These are phyloP conservation scores for Cercopithecus mitis DNA, from an alignment of 2,797 vertebrate species.

Conservation along the genomic window DNA sequence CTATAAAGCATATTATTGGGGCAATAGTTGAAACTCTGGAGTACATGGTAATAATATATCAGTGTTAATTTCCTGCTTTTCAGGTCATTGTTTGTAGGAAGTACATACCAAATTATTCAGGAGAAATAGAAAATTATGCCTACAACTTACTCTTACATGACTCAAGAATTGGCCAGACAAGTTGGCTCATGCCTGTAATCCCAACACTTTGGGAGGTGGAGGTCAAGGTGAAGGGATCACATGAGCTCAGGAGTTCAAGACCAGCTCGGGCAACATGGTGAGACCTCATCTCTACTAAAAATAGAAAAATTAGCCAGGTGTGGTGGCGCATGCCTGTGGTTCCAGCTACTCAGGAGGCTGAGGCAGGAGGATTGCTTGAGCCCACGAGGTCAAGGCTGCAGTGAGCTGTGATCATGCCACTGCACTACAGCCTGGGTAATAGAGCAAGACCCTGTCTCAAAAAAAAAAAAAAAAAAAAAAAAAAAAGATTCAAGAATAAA, in stretches of 20 bases:
- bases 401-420: not conserved
- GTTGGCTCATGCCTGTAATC: not conserved
- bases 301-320: not conserved
- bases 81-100: not conserved
- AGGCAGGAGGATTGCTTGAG: not conserved
- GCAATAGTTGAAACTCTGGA: not conserved
- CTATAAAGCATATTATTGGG: not conserved
- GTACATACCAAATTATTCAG: not conserved
- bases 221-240: not conserved
- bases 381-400: not conserved
- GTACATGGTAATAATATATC: not conserved
- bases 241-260: not conserved
- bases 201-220: not conserved
- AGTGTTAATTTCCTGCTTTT: conserved; percentile 32
- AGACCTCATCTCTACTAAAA: not conserved
- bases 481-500: not conserved
- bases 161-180: not conserved
- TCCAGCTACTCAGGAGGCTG: not conserved
- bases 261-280: not conserved
- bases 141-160: not conserved
- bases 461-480: no score
- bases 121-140: not conserved
- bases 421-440: not conserved
- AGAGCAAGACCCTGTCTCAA: not conserved
- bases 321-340: not conserved